Evolutionary conservation across 53 echinoderm and acorn worm species (phyloP).

Genomic region (Mesocentrotus franciscanus): DNA sequence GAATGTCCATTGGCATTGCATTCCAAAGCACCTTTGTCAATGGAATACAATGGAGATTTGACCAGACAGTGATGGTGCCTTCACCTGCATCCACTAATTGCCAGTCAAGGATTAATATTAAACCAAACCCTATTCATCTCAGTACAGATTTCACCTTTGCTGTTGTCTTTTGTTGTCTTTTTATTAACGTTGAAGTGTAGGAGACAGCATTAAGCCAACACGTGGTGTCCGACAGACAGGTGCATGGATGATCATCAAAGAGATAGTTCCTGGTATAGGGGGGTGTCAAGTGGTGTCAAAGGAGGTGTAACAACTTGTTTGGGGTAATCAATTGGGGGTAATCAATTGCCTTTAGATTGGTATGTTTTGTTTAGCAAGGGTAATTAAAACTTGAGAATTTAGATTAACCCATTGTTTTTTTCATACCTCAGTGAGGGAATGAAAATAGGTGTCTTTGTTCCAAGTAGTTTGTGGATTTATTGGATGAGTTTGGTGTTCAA

Average conservation of each 20-base stretch:
- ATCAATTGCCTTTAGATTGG: neutral
- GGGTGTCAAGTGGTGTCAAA: neutral
- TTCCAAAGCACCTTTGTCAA: neutral
- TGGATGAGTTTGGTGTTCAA: neutral
- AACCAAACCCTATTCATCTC: neutral
- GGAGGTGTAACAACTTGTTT: neutral
- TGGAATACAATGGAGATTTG: neutral
- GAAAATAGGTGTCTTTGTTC: neutral
- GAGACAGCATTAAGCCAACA: neutral
- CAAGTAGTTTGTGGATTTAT: neutral
- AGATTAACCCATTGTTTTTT: neutral
- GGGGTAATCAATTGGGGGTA: neutral
- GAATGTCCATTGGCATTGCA: neutral
- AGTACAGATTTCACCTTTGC: neutral
- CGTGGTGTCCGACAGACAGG: neutral
- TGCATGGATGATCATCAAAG: neutral
- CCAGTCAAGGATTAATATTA: neutral
- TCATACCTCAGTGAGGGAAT: neutral
- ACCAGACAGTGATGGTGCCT: constrained; percentile 4
- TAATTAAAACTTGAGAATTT: neutral
- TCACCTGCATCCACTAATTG: constrained; percentile 36
- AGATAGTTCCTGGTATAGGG: neutral
- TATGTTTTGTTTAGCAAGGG: neutral
- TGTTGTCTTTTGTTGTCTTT: neutral
- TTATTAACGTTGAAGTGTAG: neutral